Evolutionary conservation across 2,797 vertebrate species (phyloP).

Genomic region (Morelia viridis): DNA sequence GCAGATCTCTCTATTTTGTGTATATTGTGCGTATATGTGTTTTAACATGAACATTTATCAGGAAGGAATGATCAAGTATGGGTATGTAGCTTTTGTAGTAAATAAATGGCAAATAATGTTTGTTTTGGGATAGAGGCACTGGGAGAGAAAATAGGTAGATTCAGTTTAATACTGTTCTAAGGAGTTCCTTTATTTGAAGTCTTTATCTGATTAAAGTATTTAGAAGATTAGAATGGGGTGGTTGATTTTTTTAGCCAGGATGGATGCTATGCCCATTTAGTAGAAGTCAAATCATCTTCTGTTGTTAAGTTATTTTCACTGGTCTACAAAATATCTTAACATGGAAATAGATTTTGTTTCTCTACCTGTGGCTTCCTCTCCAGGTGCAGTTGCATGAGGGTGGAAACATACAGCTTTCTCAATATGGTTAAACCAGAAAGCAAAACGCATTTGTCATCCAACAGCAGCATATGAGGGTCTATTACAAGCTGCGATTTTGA

Average conservation of each 20-base stretch:
- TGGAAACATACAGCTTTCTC: not conserved
- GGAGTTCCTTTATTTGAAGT: not conserved
- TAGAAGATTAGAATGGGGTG: not conserved
- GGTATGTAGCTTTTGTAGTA: not conserved
- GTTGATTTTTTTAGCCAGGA: not conserved
- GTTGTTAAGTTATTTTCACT: not conserved
- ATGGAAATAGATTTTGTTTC: not conserved
- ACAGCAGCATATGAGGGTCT: not conserved
- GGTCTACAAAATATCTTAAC: not conserved
- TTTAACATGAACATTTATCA: not conserved
- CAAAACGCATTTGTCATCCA: not conserved
- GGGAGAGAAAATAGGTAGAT: not conserved
- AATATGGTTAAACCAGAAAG: not conserved
- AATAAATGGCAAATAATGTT: not conserved
- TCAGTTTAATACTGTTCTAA: not conserved
- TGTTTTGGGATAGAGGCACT: not conserved
- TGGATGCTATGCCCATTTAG: not conserved
- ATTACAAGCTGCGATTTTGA: not conserved
- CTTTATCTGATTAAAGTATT: not conserved
- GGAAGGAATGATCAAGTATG: not conserved
- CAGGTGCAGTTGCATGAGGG: not conserved
- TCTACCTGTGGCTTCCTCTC: not conserved
- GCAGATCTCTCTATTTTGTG: not conserved
- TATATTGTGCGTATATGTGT: not conserved
- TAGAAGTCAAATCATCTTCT: not conserved